Evolutionary conservation across 64 coral and sea anemone species (phyloP), one percentile per base, ranked within the genome.

Genomic region (Montipora cactus): DNA sequence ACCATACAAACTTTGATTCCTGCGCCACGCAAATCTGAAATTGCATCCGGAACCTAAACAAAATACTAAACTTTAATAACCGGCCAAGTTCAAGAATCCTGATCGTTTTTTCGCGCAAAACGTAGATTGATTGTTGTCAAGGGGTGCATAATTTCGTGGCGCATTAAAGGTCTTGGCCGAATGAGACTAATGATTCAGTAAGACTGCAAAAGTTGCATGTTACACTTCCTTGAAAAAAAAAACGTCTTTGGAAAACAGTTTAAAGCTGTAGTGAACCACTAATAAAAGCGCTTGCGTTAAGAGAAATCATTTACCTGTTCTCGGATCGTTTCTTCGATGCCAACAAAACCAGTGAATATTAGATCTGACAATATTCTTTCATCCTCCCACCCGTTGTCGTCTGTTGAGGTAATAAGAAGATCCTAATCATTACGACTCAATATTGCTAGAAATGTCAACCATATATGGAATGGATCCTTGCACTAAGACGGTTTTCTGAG

Each of bases 341-440:
- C 92, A 46, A 93, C 22, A 78, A 76, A 93, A 80, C 92, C 92
- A 69, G 88, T 45, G 25, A 93, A 88, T 50, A 20, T 79, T 64
- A 93, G 64, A 37, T 67, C 59, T 52, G 92, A 93, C 77, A 93
- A 80, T 66, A 64, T 73, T 0, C 80, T 50, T 14, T 88, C 81
- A 5, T 88, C 47, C 22, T 79, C 59, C 92, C 92, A 93, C 11
- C 78, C 47, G 4, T 72, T 18, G 45, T 51, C 8, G 44, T 47
- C 82, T 86, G 19, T 20, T 6, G 14, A 69, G 9, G 46, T 19
- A 49, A 21, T 19, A 72, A 47, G 0, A 74, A 23, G 70, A 74
- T 25, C 5, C 53, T 57, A 57, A 57, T 57, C 53, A 57, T 57
- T 1, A 57, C 53, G 6, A 11, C 53, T 57, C 37, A 37, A 37